Base-by-base conservation (phyloP, 2,113 vertebrate species). In the Syngnathoides biaculeatus region DNA sequence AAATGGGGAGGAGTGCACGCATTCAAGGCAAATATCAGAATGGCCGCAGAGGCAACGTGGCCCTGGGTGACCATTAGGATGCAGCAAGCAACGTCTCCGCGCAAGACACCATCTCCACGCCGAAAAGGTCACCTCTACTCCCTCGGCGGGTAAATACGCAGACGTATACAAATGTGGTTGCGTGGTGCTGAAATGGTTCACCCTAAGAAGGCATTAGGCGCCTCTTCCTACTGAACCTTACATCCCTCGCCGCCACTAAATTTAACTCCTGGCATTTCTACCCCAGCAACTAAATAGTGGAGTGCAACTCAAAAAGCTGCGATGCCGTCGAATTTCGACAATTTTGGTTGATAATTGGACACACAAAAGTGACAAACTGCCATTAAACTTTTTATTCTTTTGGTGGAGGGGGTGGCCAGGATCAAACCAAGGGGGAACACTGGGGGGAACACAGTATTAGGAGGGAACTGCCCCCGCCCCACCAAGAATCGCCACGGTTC, bases 11-110 rank as follows among this genome's bases (percentile, higher is more conserved):
- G 68, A 71, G 74, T 89, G 88, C 79, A 81, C 82, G 78, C 77
- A 72, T 92, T 92, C 90, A 90, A 35, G 88, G 92, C 89, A 92
- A 93, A 92, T 92, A 93, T 92, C 92, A 93, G 85, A 81, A 75
- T 30, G 71, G 79, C 79, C 73, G 81, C 73, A 74, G 87, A 84
- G 83, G 84, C 82, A 75, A 74, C 82, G 86, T 84, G 90, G 91
- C 89, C 88, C 87, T 86, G 81, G 87, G 88, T 84, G 88, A 87
- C 90, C 87, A 92, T 93, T 93, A 93, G 85, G 89, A 93, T 93
- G 89, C 92, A 90, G 87, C 76, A 35, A 71, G 88, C 82, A 67
- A 79, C 72, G 71, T 81, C 86, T 76, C 83, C 82, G 86, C 81
- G 85, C 91, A 93, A 52, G 90, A 92, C 91, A 87, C 81, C 83